Evolutionary conservation across 2,797 vertebrate genomes (phyloP), one percentile per base, ranked within the genome.

Genomic region (Xiphorhynchus erythropygius): DNA sequence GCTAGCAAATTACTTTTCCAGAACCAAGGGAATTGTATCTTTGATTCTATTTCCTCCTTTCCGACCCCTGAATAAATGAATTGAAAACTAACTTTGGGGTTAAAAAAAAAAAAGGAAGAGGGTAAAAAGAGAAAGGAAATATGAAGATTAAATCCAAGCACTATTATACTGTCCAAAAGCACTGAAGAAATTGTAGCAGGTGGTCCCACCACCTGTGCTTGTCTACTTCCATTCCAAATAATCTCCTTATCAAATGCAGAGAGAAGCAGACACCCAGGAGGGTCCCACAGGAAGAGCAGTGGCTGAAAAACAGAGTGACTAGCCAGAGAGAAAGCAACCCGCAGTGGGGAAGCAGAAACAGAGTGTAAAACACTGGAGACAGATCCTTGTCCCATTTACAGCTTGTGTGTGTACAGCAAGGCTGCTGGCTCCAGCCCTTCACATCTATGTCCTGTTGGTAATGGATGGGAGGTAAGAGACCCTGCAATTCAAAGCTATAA

Each of bases 201-300:
- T 96, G 93, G 85, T 90, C 52, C 24, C 56, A 47, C 91, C 89
- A 96, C 93, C 85, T 94, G 95, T 88, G 83, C 83, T 73, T 94
- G 82, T 93, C 95, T 79, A 9, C 80, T 90, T 95, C 67, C 49
- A 91, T 56, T 88, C 67, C 85, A 82, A 63, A 75, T 90, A 94
- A 92, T 96, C 85, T 94, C 85, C 89, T 89, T 90, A 73, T 84
- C 44, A 13, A 94, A 94, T 94, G 89, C 67, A 79, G 63, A 74
- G 85, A 93, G 83, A 46, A 88, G 87, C 77, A 91, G 94, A 88
- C 74, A 57, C 47, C 52, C n/a, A 0, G 83, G 87, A 94, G 74
- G 49, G n/a, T 93, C 93, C 77, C 94, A 90, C 56, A 91, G 95
- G 94, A 96, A 91, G 47, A 70, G 63, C 64, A 74, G 56, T 1